Evolutionary conservation across 2,888 invertebrate species (phyloP).

Genomic region (Dermolepida albohirtum): DNA sequence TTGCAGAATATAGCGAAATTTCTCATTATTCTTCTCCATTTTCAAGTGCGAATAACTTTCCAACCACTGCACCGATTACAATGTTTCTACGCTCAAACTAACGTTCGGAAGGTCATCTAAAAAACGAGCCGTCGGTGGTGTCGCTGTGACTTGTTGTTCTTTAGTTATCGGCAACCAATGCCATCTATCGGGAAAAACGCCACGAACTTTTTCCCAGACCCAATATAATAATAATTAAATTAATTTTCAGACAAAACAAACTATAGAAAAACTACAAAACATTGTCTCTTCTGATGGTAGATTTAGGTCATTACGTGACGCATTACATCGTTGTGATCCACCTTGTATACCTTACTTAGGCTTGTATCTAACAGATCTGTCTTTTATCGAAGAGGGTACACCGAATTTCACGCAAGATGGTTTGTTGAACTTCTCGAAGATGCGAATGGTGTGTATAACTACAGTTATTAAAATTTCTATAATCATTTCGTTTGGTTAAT

Average conservation of each 20-base stretch:
- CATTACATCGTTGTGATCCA: slow-evolving; percentile 89
- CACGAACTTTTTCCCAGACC: too few relatives aligned
- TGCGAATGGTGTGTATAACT: slow-evolving; percentile 83
- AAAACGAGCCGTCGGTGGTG: too few relatives aligned
- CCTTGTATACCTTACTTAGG: slow-evolving; percentile 90
- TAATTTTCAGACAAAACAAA: slow-evolving; percentile 81
- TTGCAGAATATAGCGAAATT: too few relatives aligned
- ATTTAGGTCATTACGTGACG: slow-evolving; percentile 87
- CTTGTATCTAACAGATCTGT: slow-evolving; percentile 89
- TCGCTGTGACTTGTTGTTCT: too few relatives aligned
- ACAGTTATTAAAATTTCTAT: background rate
- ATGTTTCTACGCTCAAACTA: too few relatives aligned
- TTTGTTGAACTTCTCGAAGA: slow-evolving; percentile 91
- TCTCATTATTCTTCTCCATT: too few relatives aligned
- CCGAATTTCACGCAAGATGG: slow-evolving; percentile 91
- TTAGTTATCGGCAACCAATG: too few relatives aligned
- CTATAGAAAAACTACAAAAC: slow-evolving; percentile 86
- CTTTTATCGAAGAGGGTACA: slow-evolving; percentile 94
- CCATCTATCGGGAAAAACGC: too few relatives aligned
- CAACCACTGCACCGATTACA: too few relatives aligned
- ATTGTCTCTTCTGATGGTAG: slow-evolving; percentile 91
- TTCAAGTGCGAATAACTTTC: too few relatives aligned
- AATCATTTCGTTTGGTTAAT: too few relatives aligned
- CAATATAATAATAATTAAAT: background rate
- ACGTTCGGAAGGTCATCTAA: too few relatives aligned